Conservation (phyloP, 2,113 vertebrate genomes). For the Chinchilla lanigera region DNA sequence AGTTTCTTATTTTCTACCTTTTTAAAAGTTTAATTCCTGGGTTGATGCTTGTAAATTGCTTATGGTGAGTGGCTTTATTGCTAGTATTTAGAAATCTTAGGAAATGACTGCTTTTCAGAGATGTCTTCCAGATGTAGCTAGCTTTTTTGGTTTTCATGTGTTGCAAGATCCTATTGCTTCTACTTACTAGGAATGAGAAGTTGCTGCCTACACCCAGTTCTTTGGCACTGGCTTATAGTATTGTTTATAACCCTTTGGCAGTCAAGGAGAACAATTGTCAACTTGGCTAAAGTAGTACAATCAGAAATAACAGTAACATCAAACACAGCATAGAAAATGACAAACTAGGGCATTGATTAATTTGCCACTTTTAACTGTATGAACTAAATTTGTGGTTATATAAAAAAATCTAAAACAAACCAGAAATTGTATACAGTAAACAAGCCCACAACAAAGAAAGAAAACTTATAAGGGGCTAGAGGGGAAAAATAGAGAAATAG, state of each 20-base stretch:
- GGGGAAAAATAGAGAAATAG: neutral
- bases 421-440: neutral
- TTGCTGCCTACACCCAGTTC: neutral
- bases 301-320: neutral
- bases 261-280: neutral
- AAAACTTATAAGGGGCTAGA: neutral
- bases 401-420: neutral
- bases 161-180: neutral
- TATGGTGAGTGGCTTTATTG: neutral
- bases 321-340: neutral
- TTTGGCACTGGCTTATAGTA: neutral
- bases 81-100: neutral
- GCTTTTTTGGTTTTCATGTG: neutral
- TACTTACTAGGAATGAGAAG: neutral
- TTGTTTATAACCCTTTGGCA: neutral
- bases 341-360: neutral
- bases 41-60: neutral
- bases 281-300: neutral
- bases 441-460: neutral
- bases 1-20: neutral
- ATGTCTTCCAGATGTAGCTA: neutral
- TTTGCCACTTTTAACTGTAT: neutral
- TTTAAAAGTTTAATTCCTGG: neutral
- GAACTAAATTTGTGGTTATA: neutral
- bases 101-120: neutral